A percentile compares a stretch with the other conserved stretches of the same genome.
Conservation (phyloP, 1,140 invertebrate genomes). For the Hesperophylax magnus region DNA sequence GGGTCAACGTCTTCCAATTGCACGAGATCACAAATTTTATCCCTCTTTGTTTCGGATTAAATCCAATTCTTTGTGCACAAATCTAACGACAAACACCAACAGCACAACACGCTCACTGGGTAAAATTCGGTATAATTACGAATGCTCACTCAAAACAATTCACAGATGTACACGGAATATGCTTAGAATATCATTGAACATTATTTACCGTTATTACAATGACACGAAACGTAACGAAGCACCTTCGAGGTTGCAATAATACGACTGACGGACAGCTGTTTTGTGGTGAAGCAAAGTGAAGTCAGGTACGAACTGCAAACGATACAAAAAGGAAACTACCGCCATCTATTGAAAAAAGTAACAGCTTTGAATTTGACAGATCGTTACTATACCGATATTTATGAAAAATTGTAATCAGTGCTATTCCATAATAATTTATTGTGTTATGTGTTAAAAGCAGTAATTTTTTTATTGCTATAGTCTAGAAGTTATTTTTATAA, state of each 20-base stretch:
- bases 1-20: slow-evolving; percentile 35
- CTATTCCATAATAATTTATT: no score
- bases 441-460: no score
- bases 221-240: slow-evolving; percentile 28
- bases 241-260: slow-evolving; percentile 36
- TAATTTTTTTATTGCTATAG: no score
- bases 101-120: slow-evolving; percentile 37
- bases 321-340: no score
- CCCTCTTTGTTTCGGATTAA: slow-evolving; percentile 44
- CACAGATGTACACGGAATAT: slow-evolving; percentile 21
- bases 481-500: no score
- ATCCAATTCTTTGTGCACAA: slow-evolving; percentile 44
- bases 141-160: slow-evolving; percentile 23
- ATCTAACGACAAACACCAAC: not conserved
- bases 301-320: not conserved
- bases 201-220: slow-evolving; percentile 46
- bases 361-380: no score
- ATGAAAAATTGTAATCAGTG: no score
- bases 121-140: not conserved
- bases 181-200: slow-evolving; percentile 14
- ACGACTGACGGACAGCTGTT: slow-evolving; percentile 46
- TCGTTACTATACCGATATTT: no score
- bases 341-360: no score
- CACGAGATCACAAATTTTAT: slow-evolving; percentile 39
- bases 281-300: slow-evolving; percentile 33